Evolutionary conservation across 2,888 invertebrate genomes (phyloP), one percentile per base, ranked within the genome.

Genomic region (Dyspetes luteomarginatus): DNA sequence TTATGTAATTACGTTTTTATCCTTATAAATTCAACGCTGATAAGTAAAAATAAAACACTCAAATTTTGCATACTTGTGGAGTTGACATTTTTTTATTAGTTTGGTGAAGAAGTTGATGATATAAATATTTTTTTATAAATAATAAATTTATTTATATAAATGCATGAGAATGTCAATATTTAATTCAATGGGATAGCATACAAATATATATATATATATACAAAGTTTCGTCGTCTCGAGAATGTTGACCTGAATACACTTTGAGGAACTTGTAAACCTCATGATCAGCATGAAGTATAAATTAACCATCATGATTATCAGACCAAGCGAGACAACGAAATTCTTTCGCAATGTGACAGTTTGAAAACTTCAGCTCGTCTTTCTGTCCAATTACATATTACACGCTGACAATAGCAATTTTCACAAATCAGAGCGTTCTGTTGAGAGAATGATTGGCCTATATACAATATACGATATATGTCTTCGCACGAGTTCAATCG

Each of bases 281-380:
- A n/a, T 50, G 30, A 12, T 62, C 55, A 41, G 26, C 52, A 5
- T 50, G 17, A 50, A 52, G 17, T 68, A 60, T 68, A 52, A 75
- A 75, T 67, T 67, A 58, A 28, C 60, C 75, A 28, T 60, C 55
- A 64, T 55, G 55, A 64, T 52, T 28, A 43, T 12, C 12, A 0
- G 9, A 36, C 36, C 9, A 36, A 12, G 24, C 19, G 50, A 41
- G 24, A 19, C 48, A 36, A 36, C 52, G 12, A 67, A 12, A 58
- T 65, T 17, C 43, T 55, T 60, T 55, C 58, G 56, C 69, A 30
- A 48, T 71, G n/a, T 26, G 22, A 62, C 43, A 19, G 62, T 76
- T 62, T 43, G 19, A 9, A 24, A 76, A 68, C 55, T 55, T 62
- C 30, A 50, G 36, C 60, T 43, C 26, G 15, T 19, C 36, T 43